Evolutionary conservation across 2,888 invertebrate genomes (phyloP).

Genomic region (Drosophila diplacantha): DNA sequence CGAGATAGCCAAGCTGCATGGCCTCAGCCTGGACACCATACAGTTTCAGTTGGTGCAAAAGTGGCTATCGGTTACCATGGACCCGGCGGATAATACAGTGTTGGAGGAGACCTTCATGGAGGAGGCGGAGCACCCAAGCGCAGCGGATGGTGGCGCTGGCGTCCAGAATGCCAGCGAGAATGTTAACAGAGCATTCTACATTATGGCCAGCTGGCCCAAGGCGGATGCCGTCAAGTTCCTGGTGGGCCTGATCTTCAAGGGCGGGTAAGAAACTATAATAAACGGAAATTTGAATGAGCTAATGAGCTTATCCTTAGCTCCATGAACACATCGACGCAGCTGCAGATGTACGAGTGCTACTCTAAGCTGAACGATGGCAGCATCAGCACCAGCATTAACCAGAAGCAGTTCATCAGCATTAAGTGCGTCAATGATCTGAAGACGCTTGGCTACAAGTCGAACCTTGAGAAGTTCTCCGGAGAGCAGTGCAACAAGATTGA

Average conservation of each 20-base stretch:
- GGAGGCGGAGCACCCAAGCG: conserved; percentile 57
- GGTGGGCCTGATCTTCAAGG: conserved; percentile 74
- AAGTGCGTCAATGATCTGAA: conserved; percentile 77
- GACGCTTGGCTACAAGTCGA: conserved; percentile 75
- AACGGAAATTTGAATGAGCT: background rate
- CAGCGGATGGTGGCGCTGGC: conserved; percentile 40
- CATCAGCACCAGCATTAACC: conserved; percentile 70
- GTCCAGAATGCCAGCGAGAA: conserved; percentile 68
- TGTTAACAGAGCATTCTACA: conserved; percentile 76
- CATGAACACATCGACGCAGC: conserved; percentile 73
- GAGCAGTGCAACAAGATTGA: conserved; percentile 76
- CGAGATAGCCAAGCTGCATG: conserved; percentile 74
- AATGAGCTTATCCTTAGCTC: conserved; percentile 43
- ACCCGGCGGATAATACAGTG: conserved; percentile 64
- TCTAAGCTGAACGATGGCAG: conserved; percentile 76
- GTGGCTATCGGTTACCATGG: conserved; percentile 74
- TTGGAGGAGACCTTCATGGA: conserved; percentile 77
- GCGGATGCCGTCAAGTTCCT: conserved; percentile 74
- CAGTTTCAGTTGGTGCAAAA: conserved; percentile 75
- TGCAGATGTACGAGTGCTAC: conserved; percentile 77
- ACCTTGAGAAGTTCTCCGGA: conserved; percentile 75
- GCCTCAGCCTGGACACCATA: conserved; percentile 69
- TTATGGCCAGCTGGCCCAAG: conserved; percentile 76
- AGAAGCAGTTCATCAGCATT: conserved; percentile 75
- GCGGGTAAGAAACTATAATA: conserved; percentile 63